Percentiles rank a stretch among this genome's conserved stretches.
Conservation (phyloP, 2,888 invertebrate species). For the Podotricha telesiphe region DNA sequence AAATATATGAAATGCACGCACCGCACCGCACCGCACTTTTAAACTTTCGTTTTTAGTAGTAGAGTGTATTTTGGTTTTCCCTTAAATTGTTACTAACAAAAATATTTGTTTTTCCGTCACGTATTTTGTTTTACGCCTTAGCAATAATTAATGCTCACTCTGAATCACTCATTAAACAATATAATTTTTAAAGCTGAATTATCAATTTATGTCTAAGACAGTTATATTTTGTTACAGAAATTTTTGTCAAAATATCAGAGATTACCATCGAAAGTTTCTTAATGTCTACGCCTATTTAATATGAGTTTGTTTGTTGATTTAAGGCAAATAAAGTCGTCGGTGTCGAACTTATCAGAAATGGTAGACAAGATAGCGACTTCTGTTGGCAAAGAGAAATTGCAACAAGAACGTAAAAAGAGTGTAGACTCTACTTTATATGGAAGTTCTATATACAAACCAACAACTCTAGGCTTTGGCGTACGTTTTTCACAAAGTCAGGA, state of each 20-base stretch:
- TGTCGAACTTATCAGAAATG: conserved; percentile 78
- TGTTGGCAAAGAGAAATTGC: conserved; percentile 59
- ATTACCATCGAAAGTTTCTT: conserved; percentile 41
- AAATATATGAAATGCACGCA: conserved; percentile 67
- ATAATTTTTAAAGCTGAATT: neutral
- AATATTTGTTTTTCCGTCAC: neutral
- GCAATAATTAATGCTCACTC: neutral
- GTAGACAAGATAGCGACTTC: conserved; percentile 76
- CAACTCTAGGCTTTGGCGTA: conserved; percentile 74
- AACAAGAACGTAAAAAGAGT: conserved; percentile 58
- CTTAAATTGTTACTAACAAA: neutral
- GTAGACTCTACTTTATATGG: conserved; percentile 61
- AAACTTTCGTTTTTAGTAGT: conserved; percentile 11
- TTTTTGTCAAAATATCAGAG: conserved; percentile 7
- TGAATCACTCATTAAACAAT: neutral
- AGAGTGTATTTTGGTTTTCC: neutral
- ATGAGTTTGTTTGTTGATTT: conserved; percentile 81
- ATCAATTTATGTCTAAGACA: neutral
- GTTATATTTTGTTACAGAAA: conserved; percentile 42
- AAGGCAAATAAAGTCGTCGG: conserved; percentile 77
- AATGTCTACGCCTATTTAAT: conserved; percentile 44
- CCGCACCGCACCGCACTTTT: too few relatives aligned
- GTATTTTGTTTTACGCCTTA: too few relatives aligned
- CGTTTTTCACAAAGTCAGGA: conserved; percentile 78
- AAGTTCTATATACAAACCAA: conserved; percentile 70